Percentiles rank a stretch among this genome's conserved stretches.
These are phyloP conservation scores for Leucoma salicis DNA, from an alignment of 2,888 invertebrate species.

Conservation along the genomic window DNA sequence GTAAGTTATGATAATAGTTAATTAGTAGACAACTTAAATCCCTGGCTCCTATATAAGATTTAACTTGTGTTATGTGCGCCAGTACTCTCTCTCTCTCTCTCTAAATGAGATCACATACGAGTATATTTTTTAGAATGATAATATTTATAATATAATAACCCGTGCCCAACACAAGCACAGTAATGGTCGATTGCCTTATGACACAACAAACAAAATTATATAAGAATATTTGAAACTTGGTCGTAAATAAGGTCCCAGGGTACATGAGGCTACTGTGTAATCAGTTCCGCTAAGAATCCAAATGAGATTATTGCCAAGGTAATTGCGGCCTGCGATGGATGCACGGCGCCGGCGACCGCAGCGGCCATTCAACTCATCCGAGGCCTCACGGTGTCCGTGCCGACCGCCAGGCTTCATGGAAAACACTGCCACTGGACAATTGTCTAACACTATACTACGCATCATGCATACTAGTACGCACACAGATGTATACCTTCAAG, in stretches of 20 bases:
- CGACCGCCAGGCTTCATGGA: constrained; percentile 42
- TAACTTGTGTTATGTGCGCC: too few relatives aligned
- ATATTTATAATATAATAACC: too few relatives aligned
- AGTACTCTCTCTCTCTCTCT: too few relatives aligned
- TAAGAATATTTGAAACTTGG: constrained; percentile 13
- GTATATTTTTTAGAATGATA: too few relatives aligned
- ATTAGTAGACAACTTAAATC: too few relatives aligned
- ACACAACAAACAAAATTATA: too few relatives aligned
- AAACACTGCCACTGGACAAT: constrained; percentile 21
- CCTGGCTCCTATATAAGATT: too few relatives aligned
- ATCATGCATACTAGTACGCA: not conserved
- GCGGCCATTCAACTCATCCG: constrained; percentile 74
- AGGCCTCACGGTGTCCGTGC: constrained; percentile 47
- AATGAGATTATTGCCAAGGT: constrained; percentile 71
- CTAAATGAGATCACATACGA: too few relatives aligned
- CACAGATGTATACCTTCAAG: not conserved
- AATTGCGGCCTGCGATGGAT: constrained; percentile 59
- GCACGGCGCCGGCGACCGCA: constrained; percentile 55
- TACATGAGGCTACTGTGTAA: constrained; percentile 46
- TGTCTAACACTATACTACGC: constrained; percentile 14
- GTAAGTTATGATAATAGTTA: too few relatives aligned
- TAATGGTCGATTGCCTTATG: too few relatives aligned
- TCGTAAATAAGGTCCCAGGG: constrained; percentile 24
- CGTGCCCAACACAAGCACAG: too few relatives aligned
- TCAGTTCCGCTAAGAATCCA: constrained; percentile 63